phyloP scores from a whole-genome alignment of 2,888 invertebrate genomes.

The Diogma glabrata region DNA sequence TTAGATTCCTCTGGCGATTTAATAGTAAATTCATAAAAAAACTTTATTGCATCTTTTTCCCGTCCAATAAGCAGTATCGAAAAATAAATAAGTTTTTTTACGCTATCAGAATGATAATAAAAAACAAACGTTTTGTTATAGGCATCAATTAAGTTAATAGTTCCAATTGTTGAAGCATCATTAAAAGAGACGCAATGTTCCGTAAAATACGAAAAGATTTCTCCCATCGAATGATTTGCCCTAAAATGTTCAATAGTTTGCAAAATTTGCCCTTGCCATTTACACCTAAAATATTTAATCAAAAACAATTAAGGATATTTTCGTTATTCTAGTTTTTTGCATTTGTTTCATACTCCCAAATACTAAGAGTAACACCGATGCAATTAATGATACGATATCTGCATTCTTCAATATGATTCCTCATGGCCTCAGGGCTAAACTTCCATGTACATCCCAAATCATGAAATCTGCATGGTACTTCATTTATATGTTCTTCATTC shows the following conservation, averaged over 20 bases:
- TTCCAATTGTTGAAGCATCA: neutral
- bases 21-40: slow-evolving; percentile 1
- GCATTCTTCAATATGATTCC: neutral
- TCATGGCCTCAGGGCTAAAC: neutral
- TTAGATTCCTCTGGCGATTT: neutral
- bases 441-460: slow-evolving; percentile 6
- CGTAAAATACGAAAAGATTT: neutral
- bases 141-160: neutral
- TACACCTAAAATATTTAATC: too few relatives aligned
- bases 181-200: neutral
- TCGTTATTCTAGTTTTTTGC: too few relatives aligned
- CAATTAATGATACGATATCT: neutral
- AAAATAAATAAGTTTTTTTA: neutral
- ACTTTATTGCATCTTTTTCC: neutral
- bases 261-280: neutral
- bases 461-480: neutral
- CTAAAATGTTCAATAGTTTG: neutral
- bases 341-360: too few relatives aligned
- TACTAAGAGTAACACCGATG: neutral
- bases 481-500: too few relatives aligned
- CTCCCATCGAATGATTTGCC: neutral
- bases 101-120: slow-evolving; percentile 4
- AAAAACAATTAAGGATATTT: too few relatives aligned
- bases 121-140: slow-evolving; percentile 3
- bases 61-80: neutral